Evolutionary conservation across 2,888 invertebrate species (phyloP), one percentile per base, ranked within the genome.

Genomic region (Periphyllus acericola): DNA sequence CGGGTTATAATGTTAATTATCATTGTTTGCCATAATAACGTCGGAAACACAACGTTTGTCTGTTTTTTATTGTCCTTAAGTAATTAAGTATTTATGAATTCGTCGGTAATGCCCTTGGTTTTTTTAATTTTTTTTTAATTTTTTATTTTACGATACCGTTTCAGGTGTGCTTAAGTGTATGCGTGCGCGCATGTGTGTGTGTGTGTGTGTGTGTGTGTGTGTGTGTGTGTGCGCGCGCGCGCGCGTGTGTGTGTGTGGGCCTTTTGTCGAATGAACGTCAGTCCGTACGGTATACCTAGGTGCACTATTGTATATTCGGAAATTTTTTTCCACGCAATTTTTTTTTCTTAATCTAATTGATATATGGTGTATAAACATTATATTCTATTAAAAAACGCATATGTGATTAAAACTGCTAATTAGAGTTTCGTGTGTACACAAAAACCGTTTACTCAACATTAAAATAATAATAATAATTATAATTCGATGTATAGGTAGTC

Each of bases 11-110:
- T 87, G 80, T 87, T 81, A 87, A 81, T 87, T 87, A 87, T 87
- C 74, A 81, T 87, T 87, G 87, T 87, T 80, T 87, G 79, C 72
- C 55, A 68, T 76, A 74, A 81, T 81, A 87, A 81, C 80, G 81
- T 81, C 87, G 87, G 72, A 87, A 87, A 87, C 74, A 66, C 80
- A 81, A 66, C 87, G 87, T 87, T 87, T 66, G 80, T 87, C 74
- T 87, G 72, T 52, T 87, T 87, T 87, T 87, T 87, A 81, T 87
- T 87, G 81, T 87, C 81, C 81, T 81, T 71, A 74, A 81, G 87
- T 87, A 87, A 87, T 87, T 87, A 87, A 87, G 80, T 87, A 87
- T 87, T 87, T 87, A 87, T 81, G 60, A 87, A 87, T 87, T 87
- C 87, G 80, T 87, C 87, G 80, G 87, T 81, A 74, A 79, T 86